A percentile compares a stretch with the other conserved stretches of the same genome.
phyloP scores from a whole-genome alignment of 2,888 invertebrate species.

The Amaurobius ferox region DNA sequence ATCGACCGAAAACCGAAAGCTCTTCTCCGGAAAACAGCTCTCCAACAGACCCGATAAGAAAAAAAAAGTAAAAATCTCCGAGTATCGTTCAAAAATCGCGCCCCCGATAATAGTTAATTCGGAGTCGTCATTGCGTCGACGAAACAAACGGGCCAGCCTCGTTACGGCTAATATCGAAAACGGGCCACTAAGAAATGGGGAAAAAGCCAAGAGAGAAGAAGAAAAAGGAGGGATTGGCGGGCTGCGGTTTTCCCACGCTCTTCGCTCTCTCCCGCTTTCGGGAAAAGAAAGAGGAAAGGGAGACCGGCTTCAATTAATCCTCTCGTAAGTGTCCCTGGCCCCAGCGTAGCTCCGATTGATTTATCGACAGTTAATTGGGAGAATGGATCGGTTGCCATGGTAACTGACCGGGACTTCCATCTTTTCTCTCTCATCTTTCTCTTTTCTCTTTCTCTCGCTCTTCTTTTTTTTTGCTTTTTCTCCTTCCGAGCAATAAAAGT shows the following conservation, averaged over 20 bases:
- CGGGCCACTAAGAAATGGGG: constrained; percentile 27
- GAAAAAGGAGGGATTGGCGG: constrained; percentile 44
- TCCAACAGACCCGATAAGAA: background rate
- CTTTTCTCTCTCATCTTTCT: constrained; percentile 40
- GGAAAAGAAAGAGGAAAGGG: constrained; percentile 28
- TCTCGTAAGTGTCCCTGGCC: constrained; percentile 69
- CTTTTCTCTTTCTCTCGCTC: constrained; percentile 46
- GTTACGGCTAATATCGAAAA: constrained; percentile 54
- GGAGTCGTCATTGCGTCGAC: constrained; percentile 4
- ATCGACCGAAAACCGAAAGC: background rate
- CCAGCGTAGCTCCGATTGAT: constrained; percentile 72
- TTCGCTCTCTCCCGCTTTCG: constrained; percentile 17
- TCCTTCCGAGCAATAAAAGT: constrained; percentile 64
- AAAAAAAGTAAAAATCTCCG: background rate
- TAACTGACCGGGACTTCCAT: constrained; percentile 69
- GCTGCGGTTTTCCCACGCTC: constrained; percentile 69
- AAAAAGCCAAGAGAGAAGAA: constrained; percentile 21
- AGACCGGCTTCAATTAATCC: constrained; percentile 72
- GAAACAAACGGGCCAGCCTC: constrained; percentile 33
- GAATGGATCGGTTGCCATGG: constrained; percentile 74
- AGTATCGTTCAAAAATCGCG: constrained; percentile 57
- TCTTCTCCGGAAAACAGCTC: constrained; percentile 29
- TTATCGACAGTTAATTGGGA: constrained; percentile 74
- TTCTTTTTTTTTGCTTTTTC: constrained; percentile 13
- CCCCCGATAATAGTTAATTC: constrained; percentile 70